Conservation (phyloP, 1,140 invertebrate species). For the Teleogryllus occipitalis region DNA sequence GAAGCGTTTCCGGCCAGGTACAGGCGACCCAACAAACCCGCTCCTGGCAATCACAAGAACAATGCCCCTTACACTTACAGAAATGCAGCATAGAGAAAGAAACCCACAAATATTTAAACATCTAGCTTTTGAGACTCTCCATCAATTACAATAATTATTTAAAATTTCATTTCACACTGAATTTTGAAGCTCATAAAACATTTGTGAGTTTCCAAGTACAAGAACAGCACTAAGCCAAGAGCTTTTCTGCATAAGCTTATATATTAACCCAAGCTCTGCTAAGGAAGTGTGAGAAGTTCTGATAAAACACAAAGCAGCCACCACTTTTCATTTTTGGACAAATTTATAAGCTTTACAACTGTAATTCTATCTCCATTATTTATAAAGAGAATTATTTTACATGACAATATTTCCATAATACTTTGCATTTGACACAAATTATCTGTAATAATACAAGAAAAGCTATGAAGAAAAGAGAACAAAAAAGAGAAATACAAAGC, state of each 20-base stretch:
- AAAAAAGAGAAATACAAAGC: too few relatives aligned
- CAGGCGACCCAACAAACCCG: constrained; percentile 23
- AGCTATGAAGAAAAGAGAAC: too few relatives aligned
- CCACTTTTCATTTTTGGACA: too few relatives aligned
- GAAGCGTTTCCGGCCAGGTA: constrained; percentile 22
- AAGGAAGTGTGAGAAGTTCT: not conserved
- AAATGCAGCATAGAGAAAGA: not conserved
- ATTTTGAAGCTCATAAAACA: not conserved
- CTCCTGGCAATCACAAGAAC: constrained; percentile 20
- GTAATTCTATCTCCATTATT: too few relatives aligned
- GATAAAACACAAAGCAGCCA: too few relatives aligned
- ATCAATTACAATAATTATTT: not conserved
- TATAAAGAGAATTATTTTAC: too few relatives aligned
- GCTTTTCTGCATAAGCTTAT: not conserved
- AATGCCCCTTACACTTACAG: constrained; percentile 12
- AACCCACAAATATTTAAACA: not conserved
- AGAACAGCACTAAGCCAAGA: not conserved
- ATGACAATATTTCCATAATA: too few relatives aligned
- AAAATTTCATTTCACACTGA: too few relatives aligned
- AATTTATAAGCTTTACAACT: too few relatives aligned
- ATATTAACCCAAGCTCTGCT: not conserved
- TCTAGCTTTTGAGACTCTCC: constrained; percentile 7
- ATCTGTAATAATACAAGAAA: too few relatives aligned
- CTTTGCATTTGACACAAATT: too few relatives aligned
- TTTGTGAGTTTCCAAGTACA: not conserved